phyloP scores from a whole-genome alignment of 2,888 invertebrate species.

The Andricus curvator region DNA sequence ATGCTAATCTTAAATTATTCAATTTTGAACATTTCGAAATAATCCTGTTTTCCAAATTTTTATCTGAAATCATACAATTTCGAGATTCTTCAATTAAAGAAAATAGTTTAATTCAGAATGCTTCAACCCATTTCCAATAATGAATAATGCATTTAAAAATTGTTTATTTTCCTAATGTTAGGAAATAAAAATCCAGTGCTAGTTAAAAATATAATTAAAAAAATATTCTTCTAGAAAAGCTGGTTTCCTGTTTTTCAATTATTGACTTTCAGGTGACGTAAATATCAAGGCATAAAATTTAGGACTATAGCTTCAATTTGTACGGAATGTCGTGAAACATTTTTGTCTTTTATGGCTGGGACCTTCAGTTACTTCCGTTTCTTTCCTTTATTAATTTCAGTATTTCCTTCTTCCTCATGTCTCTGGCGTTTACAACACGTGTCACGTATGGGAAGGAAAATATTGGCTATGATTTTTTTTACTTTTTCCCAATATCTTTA shows the following conservation, averaged over 20 bases:
- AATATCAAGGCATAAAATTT: neutral
- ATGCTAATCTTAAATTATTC: too few relatives aligned
- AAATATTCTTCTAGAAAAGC: neutral
- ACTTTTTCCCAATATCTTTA: constrained; percentile 22
- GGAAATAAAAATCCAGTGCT: too few relatives aligned
- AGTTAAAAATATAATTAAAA: neutral
- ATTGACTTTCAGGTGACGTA: neutral
- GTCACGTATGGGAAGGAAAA: constrained; percentile 29
- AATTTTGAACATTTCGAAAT: too few relatives aligned
- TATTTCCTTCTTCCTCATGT: neutral
- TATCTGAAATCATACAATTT: too few relatives aligned
- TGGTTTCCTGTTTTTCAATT: neutral
- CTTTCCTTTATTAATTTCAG: constrained; percentile 26
- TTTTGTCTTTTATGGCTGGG: constrained; percentile 24
- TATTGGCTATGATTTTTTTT: constrained; percentile 38
- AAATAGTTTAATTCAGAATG: too few relatives aligned
- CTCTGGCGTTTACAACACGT: constrained; percentile 30
- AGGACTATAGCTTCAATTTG: neutral
- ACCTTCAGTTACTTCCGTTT: constrained; percentile 3
- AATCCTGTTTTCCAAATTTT: too few relatives aligned
- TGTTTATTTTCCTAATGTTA: too few relatives aligned
- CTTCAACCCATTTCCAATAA: too few relatives aligned
- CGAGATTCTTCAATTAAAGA: too few relatives aligned
- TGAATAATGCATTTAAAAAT: too few relatives aligned
- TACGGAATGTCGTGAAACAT: constrained; percentile 1